Evolutionary conservation across 1,140 invertebrate genomes (phyloP).

Genomic region (Drosophila orosa): DNA sequence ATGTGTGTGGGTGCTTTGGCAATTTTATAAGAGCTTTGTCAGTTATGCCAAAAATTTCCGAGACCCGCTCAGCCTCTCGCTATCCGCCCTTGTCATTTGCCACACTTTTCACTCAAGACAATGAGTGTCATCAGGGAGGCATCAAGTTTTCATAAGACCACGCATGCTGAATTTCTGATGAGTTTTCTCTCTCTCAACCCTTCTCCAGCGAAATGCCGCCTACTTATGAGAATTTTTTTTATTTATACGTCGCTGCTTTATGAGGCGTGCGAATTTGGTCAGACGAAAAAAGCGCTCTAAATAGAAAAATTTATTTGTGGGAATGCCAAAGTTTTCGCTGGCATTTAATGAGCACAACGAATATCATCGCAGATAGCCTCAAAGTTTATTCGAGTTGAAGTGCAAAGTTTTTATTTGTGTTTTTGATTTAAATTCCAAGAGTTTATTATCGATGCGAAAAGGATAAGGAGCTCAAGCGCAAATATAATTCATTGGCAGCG

Average conservation of each 20-base stretch:
- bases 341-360: slow-evolving; percentile 26
- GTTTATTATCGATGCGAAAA: slow-evolving; percentile 30
- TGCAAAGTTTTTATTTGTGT: slow-evolving; percentile 35
- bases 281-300: slow-evolving; percentile 26
- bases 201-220: slow-evolving; percentile 10
- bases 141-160: slow-evolving; percentile 80
- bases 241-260: slow-evolving; percentile 48
- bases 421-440: slow-evolving; percentile 13
- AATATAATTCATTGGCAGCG: slow-evolving; percentile 68
- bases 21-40: slow-evolving; percentile 60
- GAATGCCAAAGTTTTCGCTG: slow-evolving; percentile 24
- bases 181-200: slow-evolving; percentile 49
- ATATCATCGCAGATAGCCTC: slow-evolving; percentile 21
- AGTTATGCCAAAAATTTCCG: slow-evolving; percentile 55
- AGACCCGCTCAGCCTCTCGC: neutral
- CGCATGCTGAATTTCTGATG: slow-evolving; percentile 75
- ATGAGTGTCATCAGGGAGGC: slow-evolving; percentile 77
- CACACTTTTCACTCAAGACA: slow-evolving; percentile 72
- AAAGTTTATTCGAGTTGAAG: slow-evolving; percentile 17
- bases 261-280: slow-evolving; percentile 57
- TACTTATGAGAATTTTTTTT: slow-evolving; percentile 45
- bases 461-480: slow-evolving; percentile 13
- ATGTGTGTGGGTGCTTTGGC: slow-evolving; percentile 26
- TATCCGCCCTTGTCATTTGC: slow-evolving; percentile 51
- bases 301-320: slow-evolving; percentile 66